Evolutionary conservation across 2,113 vertebrate genomes (phyloP).

Genomic region (Desmodus rotundus): DNA sequence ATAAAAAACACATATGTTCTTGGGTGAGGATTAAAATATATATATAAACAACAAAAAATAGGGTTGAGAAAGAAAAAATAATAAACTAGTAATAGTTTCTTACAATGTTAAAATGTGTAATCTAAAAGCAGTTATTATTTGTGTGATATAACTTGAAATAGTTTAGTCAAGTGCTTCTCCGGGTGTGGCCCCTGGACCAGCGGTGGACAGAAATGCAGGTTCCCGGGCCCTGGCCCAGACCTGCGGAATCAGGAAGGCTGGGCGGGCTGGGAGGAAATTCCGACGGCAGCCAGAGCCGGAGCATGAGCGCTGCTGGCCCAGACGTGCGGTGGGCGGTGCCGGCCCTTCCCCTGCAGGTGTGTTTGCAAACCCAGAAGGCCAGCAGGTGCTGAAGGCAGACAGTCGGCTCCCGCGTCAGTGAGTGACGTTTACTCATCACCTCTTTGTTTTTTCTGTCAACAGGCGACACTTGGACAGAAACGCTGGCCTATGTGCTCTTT

Average conservation of each 20-base stretch:
- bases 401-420: background rate
- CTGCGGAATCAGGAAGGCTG: background rate
- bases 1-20: no score
- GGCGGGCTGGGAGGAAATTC: background rate
- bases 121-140: background rate
- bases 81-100: background rate
- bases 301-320: background rate
- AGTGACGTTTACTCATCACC: background rate
- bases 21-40: no score
- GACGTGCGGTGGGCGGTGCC: background rate
- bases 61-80: no score
- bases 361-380: background rate
- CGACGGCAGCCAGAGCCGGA: background rate
- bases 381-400: background rate
- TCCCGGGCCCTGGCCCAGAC: background rate
- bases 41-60: no score
- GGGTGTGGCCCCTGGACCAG: background rate
- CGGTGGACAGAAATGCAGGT: background rate
- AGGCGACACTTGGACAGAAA: conserved; percentile 98
- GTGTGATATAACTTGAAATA: background rate
- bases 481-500: conserved; percentile 94
- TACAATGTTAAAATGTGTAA: background rate
- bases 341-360: background rate
- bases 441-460: conserved; percentile 45
- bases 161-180: background rate